Base-by-base conservation (phyloP, 2,888 invertebrate genomes). In the Coelinius sp. region DNA sequence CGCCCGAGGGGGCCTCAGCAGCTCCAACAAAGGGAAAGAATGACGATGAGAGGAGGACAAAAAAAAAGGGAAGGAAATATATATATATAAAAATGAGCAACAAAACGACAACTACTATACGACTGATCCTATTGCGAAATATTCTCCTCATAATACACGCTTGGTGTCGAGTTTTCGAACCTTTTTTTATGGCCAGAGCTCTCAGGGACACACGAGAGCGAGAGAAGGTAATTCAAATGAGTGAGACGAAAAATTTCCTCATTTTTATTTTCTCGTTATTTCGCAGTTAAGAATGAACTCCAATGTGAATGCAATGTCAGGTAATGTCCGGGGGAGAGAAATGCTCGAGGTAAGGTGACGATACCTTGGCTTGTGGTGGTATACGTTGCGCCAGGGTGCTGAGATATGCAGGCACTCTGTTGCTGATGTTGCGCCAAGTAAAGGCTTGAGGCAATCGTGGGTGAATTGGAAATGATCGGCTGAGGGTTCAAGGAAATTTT, bases 281-380 rank as follows among this genome's bases (percentile, higher is more conserved):
- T 52, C 63, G 22, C 49, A 64, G 62, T 31, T 25, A 41, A 46
- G 59, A 69, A 59, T 27, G 41, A 68, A 63, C 38, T 59, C 44
- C 59, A 59, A n/a, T 20, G 59, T 68, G 46, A 63, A 63, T 69
- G 63, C 63, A 69, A 69, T 69, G 62, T 69, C 49, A 68, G 59
- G 31, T 49, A 63, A 69, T 49, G 35, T 31, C 63, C 31, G 52
- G 31, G 12, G 49, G 49, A 22, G 22, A 12, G 8, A 24, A 17
- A 65, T 25, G 41, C 53, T 31, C 52, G 67, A 52, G 52, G 52
- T 24, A 44, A 62, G 49, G 22, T 62, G 31, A 62, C 38, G 63
- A 69, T 62, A 69, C 63, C 41, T 68, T 25, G 24, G 10, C 49
- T 63, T 27, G 46, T 44, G 4, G 59, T 25, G 31, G 59, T 35